Percentiles rank a stretch among this genome's conserved stretches.
Evolutionary conservation across 2,888 invertebrate genomes (phyloP).

Genomic region (Phaonia tiefii): DNA sequence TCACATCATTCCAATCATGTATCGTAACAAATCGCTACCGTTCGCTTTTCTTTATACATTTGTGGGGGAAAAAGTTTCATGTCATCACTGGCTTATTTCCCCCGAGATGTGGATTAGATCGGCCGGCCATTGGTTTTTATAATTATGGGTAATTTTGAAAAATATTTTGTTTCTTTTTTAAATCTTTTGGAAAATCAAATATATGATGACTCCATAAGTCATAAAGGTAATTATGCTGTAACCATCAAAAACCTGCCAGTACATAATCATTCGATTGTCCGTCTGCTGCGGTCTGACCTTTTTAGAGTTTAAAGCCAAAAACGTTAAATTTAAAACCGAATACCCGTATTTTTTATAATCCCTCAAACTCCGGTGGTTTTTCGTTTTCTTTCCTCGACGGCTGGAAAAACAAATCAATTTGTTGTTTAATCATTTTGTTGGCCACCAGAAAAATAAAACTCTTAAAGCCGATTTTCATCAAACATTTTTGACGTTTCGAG

Average conservation of each 20-base stretch:
- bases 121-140: background rate
- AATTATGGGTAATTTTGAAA: conserved; percentile 19
- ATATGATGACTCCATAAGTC: conserved; percentile 52
- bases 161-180: conserved; percentile 2
- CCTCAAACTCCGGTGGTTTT: conserved; percentile 22
- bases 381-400: background rate
- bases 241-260: conserved; percentile 46
- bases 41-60: background rate
- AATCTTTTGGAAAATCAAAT: background rate
- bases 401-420: conserved; percentile 62
- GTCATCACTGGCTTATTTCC: conserved; percentile 14
- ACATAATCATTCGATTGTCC: background rate
- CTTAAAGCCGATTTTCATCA: background rate
- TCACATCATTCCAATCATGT: background rate
- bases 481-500: conserved; percentile 50
- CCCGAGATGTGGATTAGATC: conserved; percentile 7
- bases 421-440: conserved; percentile 24
- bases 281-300: background rate
- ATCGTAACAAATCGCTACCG: background rate
- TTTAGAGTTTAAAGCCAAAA: conserved; percentile 33
- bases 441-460: background rate
- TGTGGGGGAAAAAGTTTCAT: background rate
- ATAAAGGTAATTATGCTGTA: conserved; percentile 30
- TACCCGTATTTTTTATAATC: conserved; percentile 36
- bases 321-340: conserved; percentile 2